These are phyloP conservation scores for Chionomys nivalis DNA, from an alignment of 2,113 vertebrate species.

Conservation along the genomic window DNA sequence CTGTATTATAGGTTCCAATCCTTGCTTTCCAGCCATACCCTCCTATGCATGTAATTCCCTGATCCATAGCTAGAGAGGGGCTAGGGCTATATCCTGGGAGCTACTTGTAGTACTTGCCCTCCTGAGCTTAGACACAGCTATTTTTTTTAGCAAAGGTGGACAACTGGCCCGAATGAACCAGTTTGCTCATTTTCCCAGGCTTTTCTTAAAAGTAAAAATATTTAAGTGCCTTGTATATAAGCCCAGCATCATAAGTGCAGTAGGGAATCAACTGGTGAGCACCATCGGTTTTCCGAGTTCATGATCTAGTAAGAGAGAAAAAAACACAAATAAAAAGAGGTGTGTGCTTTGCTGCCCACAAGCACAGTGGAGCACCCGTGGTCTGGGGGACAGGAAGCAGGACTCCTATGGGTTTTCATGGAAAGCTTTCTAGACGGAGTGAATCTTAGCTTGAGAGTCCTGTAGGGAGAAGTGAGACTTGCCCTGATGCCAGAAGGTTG, in stretches of 20 bases:
- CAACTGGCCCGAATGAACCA: background rate
- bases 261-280: background rate
- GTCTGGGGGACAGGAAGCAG: no score
- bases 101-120: background rate
- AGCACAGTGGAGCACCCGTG: background rate
- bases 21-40: background rate
- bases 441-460: background rate
- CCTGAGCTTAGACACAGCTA: background rate
- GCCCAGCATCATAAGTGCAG: background rate
- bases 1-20: background rate
- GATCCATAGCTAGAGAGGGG: background rate
- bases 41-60: background rate
- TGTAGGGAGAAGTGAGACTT: background rate
- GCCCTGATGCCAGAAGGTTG: background rate
- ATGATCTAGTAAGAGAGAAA: background rate
- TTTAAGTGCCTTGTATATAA: background rate
- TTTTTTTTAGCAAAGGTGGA: slow-evolving; percentile 10
- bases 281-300: background rate
- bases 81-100: background rate
- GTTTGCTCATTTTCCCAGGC: background rate
- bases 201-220: background rate
- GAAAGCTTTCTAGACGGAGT: background rate
- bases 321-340: background rate
- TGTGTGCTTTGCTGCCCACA: background rate
- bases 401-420: background rate